phyloP scores from a whole-genome alignment of 2,888 invertebrate genomes.

The Gastracanthus pulcherrimus region DNA sequence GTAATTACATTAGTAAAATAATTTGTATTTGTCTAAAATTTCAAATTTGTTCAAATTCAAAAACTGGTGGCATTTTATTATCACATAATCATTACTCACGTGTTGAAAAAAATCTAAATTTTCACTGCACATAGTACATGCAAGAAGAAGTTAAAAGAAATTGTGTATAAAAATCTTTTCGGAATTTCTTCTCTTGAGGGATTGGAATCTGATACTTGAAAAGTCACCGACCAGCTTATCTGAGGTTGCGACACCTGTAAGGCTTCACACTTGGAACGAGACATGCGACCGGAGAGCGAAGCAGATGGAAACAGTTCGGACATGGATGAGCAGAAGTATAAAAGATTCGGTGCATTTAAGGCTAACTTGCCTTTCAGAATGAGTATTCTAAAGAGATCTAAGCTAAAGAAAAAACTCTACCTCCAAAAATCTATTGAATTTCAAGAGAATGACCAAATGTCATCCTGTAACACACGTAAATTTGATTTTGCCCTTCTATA shows the following conservation, averaged over 20 bases:
- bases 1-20: too few species aligned
- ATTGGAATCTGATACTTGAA: background rate
- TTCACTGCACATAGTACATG: too few species aligned
- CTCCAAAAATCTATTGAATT: background rate
- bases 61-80: too few species aligned
- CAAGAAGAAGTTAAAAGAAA: too few species aligned
- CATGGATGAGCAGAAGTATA: background rate
- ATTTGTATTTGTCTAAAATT: too few species aligned
- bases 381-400: background rate
- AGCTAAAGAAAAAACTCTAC: background rate
- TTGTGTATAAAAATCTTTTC: background rate
- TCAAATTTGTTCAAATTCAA: too few species aligned
- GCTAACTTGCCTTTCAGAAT: background rate
- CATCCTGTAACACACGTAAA: background rate
- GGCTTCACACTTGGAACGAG: background rate
- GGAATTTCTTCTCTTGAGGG: background rate
- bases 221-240: background rate
- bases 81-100: too few species aligned
- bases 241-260: background rate
- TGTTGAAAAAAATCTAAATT: too few species aligned
- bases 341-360: background rate
- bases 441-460: background rate
- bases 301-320: background rate
- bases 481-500: background rate
- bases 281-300: background rate